phyloP scores from a whole-genome alignment of 2,888 invertebrate species.

The Calameuta pallipes region DNA sequence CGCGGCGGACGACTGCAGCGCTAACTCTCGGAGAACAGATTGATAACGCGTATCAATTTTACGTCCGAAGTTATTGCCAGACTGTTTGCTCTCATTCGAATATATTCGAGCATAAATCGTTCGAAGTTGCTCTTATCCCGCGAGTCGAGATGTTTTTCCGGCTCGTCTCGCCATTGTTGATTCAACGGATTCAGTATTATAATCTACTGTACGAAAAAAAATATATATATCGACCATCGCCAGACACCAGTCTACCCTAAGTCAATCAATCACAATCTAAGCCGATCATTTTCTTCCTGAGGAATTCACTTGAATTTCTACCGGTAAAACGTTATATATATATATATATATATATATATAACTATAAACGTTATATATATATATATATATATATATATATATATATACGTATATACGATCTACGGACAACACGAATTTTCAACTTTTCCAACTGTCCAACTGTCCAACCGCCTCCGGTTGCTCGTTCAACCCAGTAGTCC shows the following conservation, averaged over 20 bases:
- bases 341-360: not conserved
- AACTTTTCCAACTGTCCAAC: too few relatives aligned
- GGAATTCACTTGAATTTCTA: not conserved
- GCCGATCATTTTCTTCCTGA: constrained; percentile 5
- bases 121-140: constrained; percentile 5
- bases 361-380: too few relatives aligned
- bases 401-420: not conserved
- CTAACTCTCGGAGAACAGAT: constrained; percentile 9
- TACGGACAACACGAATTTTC: too few relatives aligned
- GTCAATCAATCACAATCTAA: constrained; percentile 17
- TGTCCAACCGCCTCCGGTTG: too few relatives aligned
- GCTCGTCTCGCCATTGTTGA: constrained; percentile 24
- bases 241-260: constrained; percentile 1
- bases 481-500: too few relatives aligned
- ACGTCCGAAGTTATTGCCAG: constrained; percentile 51
- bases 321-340: not conserved
- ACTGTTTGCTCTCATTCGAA: constrained; percentile 53
- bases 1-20: not conserved
- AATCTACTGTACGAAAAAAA: not conserved
- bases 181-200: constrained; percentile 14
- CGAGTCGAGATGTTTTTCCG: constrained; percentile 32
- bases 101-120: constrained; percentile 51
- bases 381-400: not conserved
- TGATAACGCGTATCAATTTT: constrained; percentile 50
- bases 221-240: not conserved